Evolutionary conservation across 2,888 invertebrate species (phyloP), one percentile per base, ranked within the genome.

Genomic region (Aphrophora alni): DNA sequence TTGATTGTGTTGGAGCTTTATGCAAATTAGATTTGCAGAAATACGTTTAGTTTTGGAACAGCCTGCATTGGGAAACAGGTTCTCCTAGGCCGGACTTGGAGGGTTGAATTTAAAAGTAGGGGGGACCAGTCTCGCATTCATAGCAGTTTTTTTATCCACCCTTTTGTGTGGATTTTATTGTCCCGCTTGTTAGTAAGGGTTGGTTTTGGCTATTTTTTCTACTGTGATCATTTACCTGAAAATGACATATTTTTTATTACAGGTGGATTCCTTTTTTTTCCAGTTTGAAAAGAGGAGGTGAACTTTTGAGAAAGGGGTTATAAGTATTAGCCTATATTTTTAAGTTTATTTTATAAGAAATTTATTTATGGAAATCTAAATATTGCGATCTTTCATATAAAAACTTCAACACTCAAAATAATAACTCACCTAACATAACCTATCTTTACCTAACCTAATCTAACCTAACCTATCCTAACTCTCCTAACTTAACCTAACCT

Each of bases 131-230:
- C 44, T 44, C 14, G 44, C 10, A 59, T 59, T 59, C 59, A 59
- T 21, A 59, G 44, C 17, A 59, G 59, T 59, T 59, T 59, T 59
- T 59, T 59, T 59, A 59, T 59, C n/a, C 59, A 59, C 59, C 59
- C 59, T 59, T n/a, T 59, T 59, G 59, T 59, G 59, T 59, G 59
- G 12, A 59, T 59, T 59, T 59, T 59, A 59, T 59, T 21, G 59
- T 59, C 59, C 59, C 59, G 59, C 21, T 59, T 59, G 59, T 59
- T 59, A 59, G 59, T 59, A 59, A 59, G 59, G 59, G 59, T 59
- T 59, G 59, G 21, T n/a, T 59, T 21, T 59, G 59, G 59, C 21
- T 8, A 59, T 59, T 59, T 21, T 59, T 21, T 14, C n/a, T 33
- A 33, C 21, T 59, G 2, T 0, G 59, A 59, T 59, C 1, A 59